Evolutionary conservation across 1,140 invertebrate genomes (phyloP), one percentile per base, ranked within the genome.

Genomic region (Zaprionus tsacasi): DNA sequence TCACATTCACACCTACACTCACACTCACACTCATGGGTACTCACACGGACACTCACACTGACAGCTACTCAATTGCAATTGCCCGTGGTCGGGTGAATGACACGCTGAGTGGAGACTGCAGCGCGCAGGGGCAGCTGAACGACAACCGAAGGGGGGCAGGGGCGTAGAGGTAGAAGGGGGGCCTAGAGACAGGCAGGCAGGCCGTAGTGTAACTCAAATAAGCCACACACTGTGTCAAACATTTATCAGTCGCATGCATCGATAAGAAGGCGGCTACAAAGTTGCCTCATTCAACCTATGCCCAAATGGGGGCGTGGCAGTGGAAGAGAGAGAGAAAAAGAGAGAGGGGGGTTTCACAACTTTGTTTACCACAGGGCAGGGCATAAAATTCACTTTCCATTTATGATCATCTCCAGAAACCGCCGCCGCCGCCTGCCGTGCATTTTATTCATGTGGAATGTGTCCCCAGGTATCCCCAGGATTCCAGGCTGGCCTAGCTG

Each of bases 351-450:
- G 68, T 73, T 70, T 79, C 76, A 88, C 82, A 80, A 88, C 83
- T 82, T 87, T 80, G 81, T 85, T 80, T 78, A 71, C 40, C 2
- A 45, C 40, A 86, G 68, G 71, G 71, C 78, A 65, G 45, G 58
- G 79, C 79, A 87, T 88, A 78, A 83, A 87, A 87, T 83, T 88
- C 83, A 88, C 83, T 88, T 88, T 88, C 77, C 78, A 76, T 73
- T 79, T 79, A 79, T 79, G 73, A 66, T 30, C 33, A 43, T 17
- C 8, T 15, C n/a, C 40, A 56, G 33, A 35, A 30, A 21, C 21
- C 30, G 30, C 33, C 33, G 33, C 6, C 33, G 71, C 76, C 80
- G 76, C 82, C 82, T 58, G 83, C 65, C 80, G 83, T 45, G 82
- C 66, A 7, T 82, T 86, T 86, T 77, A 87, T 87, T 66, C 55